Evolutionary conservation across 2,797 vertebrate genomes (phyloP).

Genomic region (Myripristis murdjan): DNA sequence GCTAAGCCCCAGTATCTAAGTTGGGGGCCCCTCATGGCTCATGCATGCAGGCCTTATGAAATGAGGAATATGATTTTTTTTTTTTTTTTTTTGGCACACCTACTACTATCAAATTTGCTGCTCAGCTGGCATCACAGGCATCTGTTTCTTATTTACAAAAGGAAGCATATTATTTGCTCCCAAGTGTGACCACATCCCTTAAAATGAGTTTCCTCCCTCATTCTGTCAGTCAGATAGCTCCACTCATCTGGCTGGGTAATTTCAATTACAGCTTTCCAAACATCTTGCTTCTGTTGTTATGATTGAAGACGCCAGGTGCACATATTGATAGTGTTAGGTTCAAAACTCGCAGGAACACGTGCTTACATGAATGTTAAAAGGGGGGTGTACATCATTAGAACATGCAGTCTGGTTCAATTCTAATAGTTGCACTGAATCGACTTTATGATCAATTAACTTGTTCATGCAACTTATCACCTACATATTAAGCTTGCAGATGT

Average conservation of each 20-base stretch:
- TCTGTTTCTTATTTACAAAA: conserved; percentile 55
- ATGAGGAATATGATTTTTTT: conserved; percentile 49
- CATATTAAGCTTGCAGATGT: neutral
- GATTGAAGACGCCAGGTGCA: conserved; percentile 36
- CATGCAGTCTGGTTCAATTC: neutral
- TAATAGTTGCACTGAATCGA: neutral
- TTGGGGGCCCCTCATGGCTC: conserved; percentile 35
- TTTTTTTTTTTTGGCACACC: conserved; percentile 19
- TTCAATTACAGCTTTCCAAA: conserved; percentile 58
- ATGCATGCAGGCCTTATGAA: conserved; percentile 40
- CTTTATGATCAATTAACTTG: neutral
- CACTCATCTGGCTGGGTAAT: conserved; percentile 57
- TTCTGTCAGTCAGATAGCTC: conserved; percentile 39
- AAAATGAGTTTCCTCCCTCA: conserved; percentile 56
- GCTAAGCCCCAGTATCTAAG: conserved; percentile 48
- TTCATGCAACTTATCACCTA: neutral
- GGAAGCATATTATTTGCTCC: conserved; percentile 25
- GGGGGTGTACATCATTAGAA: conserved; percentile 2
- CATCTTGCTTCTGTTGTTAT: conserved; percentile 28
- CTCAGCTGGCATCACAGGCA: conserved; percentile 38
- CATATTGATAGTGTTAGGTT: conserved; percentile 29
- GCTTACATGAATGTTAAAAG: conserved; percentile 17
- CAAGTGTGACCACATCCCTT: conserved; percentile 50
- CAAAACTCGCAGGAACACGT: conserved; percentile 13
- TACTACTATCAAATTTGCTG: conserved; percentile 47